Conservation (phyloP, 1,140 invertebrate species). For the Charaxes varanes region DNA sequence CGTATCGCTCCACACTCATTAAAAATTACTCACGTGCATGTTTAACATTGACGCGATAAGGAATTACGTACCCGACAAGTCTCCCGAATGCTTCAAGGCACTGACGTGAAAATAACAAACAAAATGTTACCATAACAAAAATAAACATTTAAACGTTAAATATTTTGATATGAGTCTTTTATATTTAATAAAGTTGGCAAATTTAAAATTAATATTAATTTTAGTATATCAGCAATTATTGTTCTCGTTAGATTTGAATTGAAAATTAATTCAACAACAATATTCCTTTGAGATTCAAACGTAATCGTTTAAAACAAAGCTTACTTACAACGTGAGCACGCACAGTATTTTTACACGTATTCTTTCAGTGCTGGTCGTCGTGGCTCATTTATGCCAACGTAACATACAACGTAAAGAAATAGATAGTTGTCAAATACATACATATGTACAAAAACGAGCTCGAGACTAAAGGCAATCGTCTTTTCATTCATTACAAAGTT, state of each 20-base stretch:
- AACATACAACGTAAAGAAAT: conserved; percentile 32
- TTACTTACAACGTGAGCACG: conserved; percentile 12
- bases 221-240: not conserved
- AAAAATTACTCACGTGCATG: conserved; percentile 24
- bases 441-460: conserved; percentile 67
- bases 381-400: conserved; percentile 17
- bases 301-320: conserved; percentile 12
- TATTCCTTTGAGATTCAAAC: conserved; percentile 14
- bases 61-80: conserved; percentile 25
- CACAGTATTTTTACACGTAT: conserved; percentile 13
- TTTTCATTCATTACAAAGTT: conserved; percentile 55
- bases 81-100: conserved; percentile 41
- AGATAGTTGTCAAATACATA: conserved; percentile 65
- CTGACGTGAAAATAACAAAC: conserved; percentile 23
- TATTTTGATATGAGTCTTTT: no score
- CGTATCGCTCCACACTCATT: conserved; percentile 15
- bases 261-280: conserved; percentile 3
- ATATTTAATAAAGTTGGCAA: not conserved
- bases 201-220: not conserved
- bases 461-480: conserved; percentile 48
- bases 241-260: not conserved
- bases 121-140: not conserved
- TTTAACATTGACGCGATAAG: conserved; percentile 29
- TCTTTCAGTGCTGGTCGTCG: conserved; percentile 23
- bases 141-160: no score